phyloP scores from a whole-genome alignment of 1,140 invertebrate genomes.

The Drosophila kanapiae region DNA sequence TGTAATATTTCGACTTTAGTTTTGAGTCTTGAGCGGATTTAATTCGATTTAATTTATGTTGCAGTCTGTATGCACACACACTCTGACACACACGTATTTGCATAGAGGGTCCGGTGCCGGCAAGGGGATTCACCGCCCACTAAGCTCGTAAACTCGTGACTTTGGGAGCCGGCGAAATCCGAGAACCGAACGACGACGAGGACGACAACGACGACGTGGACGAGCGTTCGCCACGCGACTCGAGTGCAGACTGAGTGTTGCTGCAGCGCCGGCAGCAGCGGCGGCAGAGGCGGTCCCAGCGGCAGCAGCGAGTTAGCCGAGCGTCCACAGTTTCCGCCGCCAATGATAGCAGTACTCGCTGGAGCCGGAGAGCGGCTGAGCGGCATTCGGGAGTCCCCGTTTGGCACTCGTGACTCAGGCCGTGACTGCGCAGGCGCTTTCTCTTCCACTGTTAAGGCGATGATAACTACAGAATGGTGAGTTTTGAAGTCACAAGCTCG shows the following conservation, averaged over 20 bases:
- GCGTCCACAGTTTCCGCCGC: constrained; percentile 33
- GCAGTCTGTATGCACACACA: constrained; percentile 43
- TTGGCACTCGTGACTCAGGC: constrained; percentile 5
- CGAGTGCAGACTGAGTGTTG: constrained; percentile 52
- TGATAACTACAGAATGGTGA: constrained; percentile 35
- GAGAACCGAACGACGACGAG: constrained; percentile 52
- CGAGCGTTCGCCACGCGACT: constrained; percentile 61
- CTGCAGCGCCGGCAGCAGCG: constrained; percentile 41
- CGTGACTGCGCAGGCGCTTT: constrained; percentile 49
- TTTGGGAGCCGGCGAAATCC: constrained; percentile 61
- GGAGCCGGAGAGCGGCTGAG: neutral
- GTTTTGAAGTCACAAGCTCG: constrained; percentile 14
- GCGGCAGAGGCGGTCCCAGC: constrained; percentile 37
- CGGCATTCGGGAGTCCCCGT: constrained; percentile 8
- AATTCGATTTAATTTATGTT: constrained; percentile 75
- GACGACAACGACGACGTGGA: constrained; percentile 24
- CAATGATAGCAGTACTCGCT: constrained; percentile 56
- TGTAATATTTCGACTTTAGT: constrained; percentile 65
- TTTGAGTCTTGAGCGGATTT: constrained; percentile 62
- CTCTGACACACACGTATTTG: constrained; percentile 48
- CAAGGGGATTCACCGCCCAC: constrained; percentile 21
- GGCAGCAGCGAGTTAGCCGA: constrained; percentile 57
- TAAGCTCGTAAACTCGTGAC: constrained; percentile 54
- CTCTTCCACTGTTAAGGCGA: constrained; percentile 35
- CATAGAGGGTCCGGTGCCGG: constrained; percentile 27